Conservation (phyloP, 1,140 invertebrate species). For the Bombus waltoni region DNA sequence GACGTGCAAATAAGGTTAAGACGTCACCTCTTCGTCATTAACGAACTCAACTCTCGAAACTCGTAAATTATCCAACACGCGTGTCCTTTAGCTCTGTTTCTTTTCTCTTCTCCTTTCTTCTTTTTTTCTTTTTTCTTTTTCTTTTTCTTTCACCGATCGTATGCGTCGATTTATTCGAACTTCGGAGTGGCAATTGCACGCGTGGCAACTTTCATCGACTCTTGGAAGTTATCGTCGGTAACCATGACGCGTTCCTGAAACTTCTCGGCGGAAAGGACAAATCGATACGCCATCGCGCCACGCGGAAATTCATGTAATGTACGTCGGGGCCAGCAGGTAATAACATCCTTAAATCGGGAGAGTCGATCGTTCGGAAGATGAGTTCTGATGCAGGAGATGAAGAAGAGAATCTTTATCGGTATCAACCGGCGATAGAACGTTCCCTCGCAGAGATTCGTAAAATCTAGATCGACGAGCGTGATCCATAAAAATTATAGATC, state of each 20-base stretch:
- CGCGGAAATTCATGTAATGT: no score
- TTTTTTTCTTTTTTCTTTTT: rapidly evolving
- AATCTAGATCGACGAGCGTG: not conserved
- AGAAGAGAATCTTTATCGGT: not conserved
- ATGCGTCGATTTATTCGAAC: not conserved
- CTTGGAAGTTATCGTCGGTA: not conserved
- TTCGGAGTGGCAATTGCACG: not conserved
- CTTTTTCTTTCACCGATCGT: not conserved
- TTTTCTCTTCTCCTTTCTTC: not conserved
- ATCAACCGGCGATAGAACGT: not conserved
- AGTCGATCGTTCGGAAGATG: not conserved
- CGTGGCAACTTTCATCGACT: not conserved
- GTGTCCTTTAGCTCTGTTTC: no score
- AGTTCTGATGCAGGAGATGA: not conserved
- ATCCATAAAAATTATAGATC: not conserved
- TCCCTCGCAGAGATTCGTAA: not conserved
- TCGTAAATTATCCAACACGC: not conserved
- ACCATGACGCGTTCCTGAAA: not conserved
- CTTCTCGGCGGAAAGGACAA: not conserved
- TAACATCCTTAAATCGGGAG: not conserved
- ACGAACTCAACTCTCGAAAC: not conserved
- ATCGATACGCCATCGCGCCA: constrained; percentile 2
- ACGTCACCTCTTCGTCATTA: not conserved
- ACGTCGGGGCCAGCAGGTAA: not conserved
- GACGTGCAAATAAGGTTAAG: not conserved